Evolutionary conservation across 2,113 vertebrate genomes (phyloP).

Genomic region (Xenus cinereus): DNA sequence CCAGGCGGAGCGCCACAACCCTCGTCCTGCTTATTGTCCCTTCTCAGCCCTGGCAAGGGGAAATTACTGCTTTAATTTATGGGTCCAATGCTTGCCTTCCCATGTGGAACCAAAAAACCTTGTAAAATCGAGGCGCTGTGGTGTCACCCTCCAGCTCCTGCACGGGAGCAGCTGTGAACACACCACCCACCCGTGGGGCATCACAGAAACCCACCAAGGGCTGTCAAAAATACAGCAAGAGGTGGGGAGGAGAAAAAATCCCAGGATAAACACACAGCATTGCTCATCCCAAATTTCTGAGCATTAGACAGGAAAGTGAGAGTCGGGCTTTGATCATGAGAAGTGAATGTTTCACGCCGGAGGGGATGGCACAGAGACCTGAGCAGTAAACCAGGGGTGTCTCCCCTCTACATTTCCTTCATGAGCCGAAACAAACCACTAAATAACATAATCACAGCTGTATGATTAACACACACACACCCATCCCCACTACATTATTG

Average conservation of each 20-base stretch:
- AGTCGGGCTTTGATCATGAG: neutral
- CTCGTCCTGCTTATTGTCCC: neutral
- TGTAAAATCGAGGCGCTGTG: accelerated
- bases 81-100: neutral
- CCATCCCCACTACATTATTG: neutral
- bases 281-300: neutral
- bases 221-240: neutral
- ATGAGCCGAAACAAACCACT: neutral
- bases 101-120: neutral
- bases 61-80: neutral
- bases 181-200: neutral
- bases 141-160: neutral
- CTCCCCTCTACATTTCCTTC: neutral
- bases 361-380: neutral
- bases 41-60: neutral
- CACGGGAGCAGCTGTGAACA: neutral
- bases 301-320: neutral
- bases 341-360: accelerated
- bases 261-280: neutral
- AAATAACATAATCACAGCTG: neutral
- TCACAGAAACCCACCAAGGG: neutral
- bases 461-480: neutral
- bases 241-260: neutral
- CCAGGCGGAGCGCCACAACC: neutral
- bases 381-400: neutral